Evolutionary conservation across 1,140 invertebrate species (phyloP).

Genomic region (Brachionus angularis): DNA sequence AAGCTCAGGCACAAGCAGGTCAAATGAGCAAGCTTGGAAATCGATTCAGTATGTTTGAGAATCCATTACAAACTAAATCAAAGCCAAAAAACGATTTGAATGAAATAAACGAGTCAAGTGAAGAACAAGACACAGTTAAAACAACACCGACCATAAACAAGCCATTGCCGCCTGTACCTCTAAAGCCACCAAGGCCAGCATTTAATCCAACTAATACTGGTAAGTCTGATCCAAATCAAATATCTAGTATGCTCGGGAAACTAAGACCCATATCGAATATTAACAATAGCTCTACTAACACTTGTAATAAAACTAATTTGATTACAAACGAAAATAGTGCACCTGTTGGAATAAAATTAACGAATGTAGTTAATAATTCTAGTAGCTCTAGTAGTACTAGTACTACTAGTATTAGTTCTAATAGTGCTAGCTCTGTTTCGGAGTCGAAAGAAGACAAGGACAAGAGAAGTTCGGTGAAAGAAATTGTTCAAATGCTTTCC

Average conservation of each 20-base stretch:
- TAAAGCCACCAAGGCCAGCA: conserved; percentile 8
- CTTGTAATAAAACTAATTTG: conserved; percentile 27
- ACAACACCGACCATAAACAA: neutral
- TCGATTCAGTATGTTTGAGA: conserved; percentile 41
- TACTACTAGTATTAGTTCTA: conserved; percentile 24
- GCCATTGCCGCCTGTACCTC: conserved; percentile 12
- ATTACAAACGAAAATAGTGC: neutral
- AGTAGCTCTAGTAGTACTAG: neutral
- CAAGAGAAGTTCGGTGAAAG: conserved; percentile 33
- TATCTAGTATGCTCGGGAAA: conserved; percentile 2
- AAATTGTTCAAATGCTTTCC: conserved; percentile 36
- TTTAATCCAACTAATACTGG: conserved; percentile 13
- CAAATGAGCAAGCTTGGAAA: neutral
- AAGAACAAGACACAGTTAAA: neutral
- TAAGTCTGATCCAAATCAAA: neutral
- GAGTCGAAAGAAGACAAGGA: conserved; percentile 12
- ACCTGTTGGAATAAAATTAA: conserved; percentile 7
- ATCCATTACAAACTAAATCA: too few species aligned
- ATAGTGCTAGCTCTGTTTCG: conserved; percentile 5
- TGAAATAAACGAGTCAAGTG: neutral
- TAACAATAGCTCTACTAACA: neutral
- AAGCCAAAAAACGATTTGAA: conserved; percentile 18
- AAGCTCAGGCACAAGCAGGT: neutral
- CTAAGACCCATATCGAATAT: conserved; percentile 8
- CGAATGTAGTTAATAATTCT: conserved; percentile 13